Percentiles rank a stretch among this genome's conserved stretches.
phyloP scores from a whole-genome alignment of 2,888 invertebrate species.

The Drosophila flavopinicola region DNA sequence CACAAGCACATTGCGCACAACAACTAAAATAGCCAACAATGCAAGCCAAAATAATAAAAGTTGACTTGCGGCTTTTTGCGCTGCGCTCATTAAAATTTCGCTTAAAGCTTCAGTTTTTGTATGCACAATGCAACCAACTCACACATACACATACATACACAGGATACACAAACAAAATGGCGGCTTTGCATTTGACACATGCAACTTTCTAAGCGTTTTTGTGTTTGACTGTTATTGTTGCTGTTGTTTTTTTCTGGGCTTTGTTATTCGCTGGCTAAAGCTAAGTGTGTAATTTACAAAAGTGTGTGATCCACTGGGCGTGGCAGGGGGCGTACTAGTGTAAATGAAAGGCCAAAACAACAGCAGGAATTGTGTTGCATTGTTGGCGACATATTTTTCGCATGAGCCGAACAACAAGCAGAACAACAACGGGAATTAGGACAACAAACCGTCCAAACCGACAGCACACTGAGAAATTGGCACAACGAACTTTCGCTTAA shows the following conservation, averaged over 20 bases:
- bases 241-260: conserved; percentile 14
- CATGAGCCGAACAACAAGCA: conserved; percentile 19
- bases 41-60: conserved; percentile 67
- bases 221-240: conserved; percentile 12
- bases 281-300: conserved; percentile 78
- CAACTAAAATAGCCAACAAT: conserved; percentile 62
- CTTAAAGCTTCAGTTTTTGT: conserved; percentile 58
- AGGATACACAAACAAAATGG: conserved; percentile 39
- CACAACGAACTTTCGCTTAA: conserved; percentile 71
- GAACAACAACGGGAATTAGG: conserved; percentile 27
- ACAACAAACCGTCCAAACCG: conserved; percentile 46
- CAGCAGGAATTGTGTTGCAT: conserved; percentile 48
- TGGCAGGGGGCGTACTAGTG: conserved; percentile 24
- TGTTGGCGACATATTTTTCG: conserved; percentile 68
- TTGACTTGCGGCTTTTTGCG: conserved; percentile 57
- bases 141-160: conserved; percentile 2
- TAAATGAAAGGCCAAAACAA: conserved; percentile 34
- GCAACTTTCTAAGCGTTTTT: conserved; percentile 56
- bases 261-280: conserved; percentile 46
- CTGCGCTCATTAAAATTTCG: conserved; percentile 72
- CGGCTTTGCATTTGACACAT: conserved; percentile 62
- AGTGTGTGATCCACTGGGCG: conserved; percentile 48
- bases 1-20: conserved; percentile 8
- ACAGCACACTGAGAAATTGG: conserved; percentile 59
- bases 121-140: conserved; percentile 37